Evolutionary conservation across 2,888 invertebrate genomes (phyloP).

Genomic region (Pseudanteris insignis): DNA sequence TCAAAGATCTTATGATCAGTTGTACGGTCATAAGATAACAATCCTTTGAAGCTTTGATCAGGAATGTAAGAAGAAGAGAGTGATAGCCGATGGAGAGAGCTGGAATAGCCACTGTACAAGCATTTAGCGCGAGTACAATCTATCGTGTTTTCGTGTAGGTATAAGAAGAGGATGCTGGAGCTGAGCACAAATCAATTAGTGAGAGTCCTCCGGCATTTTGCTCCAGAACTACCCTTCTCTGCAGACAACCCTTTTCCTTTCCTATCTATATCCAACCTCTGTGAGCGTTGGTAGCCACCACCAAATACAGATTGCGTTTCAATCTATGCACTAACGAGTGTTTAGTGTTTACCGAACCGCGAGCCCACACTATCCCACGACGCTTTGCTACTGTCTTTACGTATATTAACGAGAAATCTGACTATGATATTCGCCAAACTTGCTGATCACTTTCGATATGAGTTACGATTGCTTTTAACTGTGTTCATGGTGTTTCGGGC

Average conservation of each 20-base stretch:
- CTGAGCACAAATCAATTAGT: slow-evolving; percentile 62
- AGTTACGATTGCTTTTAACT: slow-evolving; percentile 35
- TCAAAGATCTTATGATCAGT: slow-evolving; percentile 26
- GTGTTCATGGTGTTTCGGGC: slow-evolving; percentile 9
- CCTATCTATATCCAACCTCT: slow-evolving; percentile 45
- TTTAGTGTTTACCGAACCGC: slow-evolving; percentile 66
- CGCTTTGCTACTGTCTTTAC: slow-evolving; percentile 57
- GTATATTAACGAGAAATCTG: slow-evolving; percentile 53
- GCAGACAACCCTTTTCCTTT: slow-evolving; percentile 45
- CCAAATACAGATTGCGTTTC: slow-evolving; percentile 65
- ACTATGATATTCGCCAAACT: slow-evolving; percentile 45
- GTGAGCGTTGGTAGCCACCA: slow-evolving; percentile 51
- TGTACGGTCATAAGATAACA: slow-evolving; percentile 52
- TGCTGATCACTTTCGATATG: slow-evolving; percentile 40
- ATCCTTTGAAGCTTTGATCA: slow-evolving; percentile 57
- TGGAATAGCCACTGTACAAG: slow-evolving; percentile 36
- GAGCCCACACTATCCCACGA: slow-evolving; percentile 50
- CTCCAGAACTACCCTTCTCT: slow-evolving; percentile 56
- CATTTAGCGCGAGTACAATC: slow-evolving; percentile 47
- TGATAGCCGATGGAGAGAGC: slow-evolving; percentile 40
- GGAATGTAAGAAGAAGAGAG: slow-evolving; percentile 46
- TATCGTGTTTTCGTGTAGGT: slow-evolving; percentile 53
- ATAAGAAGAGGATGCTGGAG: slow-evolving; percentile 50
- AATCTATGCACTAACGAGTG: slow-evolving; percentile 65
- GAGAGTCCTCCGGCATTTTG: slow-evolving; percentile 53